phyloP scores from a whole-genome alignment of 2,113 vertebrate genomes.

The Arizona elegans region DNA sequence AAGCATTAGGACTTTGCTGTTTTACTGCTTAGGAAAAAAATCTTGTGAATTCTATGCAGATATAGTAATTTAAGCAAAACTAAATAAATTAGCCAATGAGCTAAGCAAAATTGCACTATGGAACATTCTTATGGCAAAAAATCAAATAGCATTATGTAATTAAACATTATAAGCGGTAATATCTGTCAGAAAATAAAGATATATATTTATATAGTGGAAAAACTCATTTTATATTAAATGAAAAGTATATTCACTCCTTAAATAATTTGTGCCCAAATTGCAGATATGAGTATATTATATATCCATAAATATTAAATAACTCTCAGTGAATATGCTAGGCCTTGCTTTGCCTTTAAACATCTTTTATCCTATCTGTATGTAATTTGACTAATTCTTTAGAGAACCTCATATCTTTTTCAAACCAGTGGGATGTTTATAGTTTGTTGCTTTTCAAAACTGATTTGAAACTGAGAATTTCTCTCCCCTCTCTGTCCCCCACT shows the following conservation, averaged over 20 bases:
- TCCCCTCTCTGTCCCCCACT: too few relatives aligned
- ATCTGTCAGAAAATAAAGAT: rapidly evolving
- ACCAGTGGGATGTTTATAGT: background rate
- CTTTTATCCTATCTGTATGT: background rate
- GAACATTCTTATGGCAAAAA: background rate
- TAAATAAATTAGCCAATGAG: background rate
- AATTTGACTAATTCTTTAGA: background rate
- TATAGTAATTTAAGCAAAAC: constrained; percentile 14
- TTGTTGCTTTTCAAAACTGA: background rate
- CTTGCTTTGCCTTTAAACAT: background rate
- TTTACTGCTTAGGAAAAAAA: background rate
- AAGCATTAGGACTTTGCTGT: background rate
- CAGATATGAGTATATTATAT: background rate
- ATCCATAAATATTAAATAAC: background rate
- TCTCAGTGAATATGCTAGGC: background rate
- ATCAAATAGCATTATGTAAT: background rate
- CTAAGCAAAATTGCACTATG: background rate
- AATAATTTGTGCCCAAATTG: background rate
- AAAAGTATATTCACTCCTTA: background rate
- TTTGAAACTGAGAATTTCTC: background rate
- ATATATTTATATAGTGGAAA: background rate
- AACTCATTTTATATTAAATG: background rate
- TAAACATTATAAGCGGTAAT: background rate
- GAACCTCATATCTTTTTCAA: background rate
- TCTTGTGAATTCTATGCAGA: constrained; percentile 17